Evolutionary conservation across 1,140 invertebrate species (phyloP).

Genomic region (Neodiprion virginianus): DNA sequence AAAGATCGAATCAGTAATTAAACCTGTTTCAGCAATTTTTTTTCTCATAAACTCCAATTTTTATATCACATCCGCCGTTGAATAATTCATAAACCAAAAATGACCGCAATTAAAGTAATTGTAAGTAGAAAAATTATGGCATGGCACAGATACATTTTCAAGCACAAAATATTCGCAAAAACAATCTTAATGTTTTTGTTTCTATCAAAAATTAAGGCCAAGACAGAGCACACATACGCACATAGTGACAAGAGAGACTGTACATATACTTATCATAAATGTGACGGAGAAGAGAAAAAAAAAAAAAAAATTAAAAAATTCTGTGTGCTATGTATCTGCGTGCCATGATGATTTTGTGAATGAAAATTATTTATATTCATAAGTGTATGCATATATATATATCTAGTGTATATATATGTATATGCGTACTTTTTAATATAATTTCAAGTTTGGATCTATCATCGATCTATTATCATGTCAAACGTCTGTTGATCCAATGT

Average conservation of each 20-base stretch:
- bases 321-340: slow-evolving; percentile 54
- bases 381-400: neutral
- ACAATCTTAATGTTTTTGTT: slow-evolving; percentile 23
- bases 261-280: slow-evolving; percentile 26
- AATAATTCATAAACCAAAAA: neutral
- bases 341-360: slow-evolving; percentile 44
- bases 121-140: slow-evolving; percentile 32
- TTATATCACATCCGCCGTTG: too few species aligned
- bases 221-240: slow-evolving; percentile 46
- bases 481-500: slow-evolving; percentile 53
- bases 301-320: slow-evolving; percentile 14
- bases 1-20: too few species aligned
- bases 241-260: slow-evolving; percentile 30
- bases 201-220: slow-evolving; percentile 16
- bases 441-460: slow-evolving; percentile 35
- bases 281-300: neutral
- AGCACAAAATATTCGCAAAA: slow-evolving; percentile 39
- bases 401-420: neutral
- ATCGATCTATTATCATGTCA: slow-evolving; percentile 55
- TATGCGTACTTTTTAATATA: neutral
- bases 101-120: neutral
- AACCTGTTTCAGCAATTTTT: too few species aligned
- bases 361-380: slow-evolving; percentile 15
- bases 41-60: too few species aligned
- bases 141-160: slow-evolving; percentile 56